Conservation (phyloP, 2,113 vertebrate genomes). For the Sitta europaea region DNA sequence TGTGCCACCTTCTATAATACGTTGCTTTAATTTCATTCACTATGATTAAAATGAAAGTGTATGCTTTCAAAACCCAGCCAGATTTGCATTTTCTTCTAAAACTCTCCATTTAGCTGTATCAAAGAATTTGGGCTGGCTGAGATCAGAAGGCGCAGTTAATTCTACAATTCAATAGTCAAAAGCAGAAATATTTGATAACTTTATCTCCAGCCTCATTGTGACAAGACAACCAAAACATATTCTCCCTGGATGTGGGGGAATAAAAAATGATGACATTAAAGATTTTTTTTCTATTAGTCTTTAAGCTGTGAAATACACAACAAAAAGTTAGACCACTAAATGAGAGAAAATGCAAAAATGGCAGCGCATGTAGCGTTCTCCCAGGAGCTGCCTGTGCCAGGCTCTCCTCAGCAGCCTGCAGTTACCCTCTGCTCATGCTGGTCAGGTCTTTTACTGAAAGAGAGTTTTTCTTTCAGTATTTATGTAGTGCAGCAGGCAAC, state of each 20-base stretch:
- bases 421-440: slow-evolving; percentile 46
- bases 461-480: slow-evolving; percentile 60
- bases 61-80: not conserved
- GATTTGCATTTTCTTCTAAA: not conserved
- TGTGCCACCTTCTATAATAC: not conserved
- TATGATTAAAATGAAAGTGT: not conserved
- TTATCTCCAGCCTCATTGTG: not conserved
- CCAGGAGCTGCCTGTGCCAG: not conserved
- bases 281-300: not conserved
- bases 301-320: not conserved
- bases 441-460: slow-evolving; percentile 48
- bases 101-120: not conserved
- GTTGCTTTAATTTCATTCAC: not conserved
- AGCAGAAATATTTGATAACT: not conserved
- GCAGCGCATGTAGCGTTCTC: not conserved
- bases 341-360: slow-evolving; percentile 28
- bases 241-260: not conserved
- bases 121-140: not conserved
- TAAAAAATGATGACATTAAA: not conserved
- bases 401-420: slow-evolving; percentile 21
- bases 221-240: not conserved
- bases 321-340: not conserved
- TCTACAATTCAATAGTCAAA: not conserved
- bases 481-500: slow-evolving; percentile 58
- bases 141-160: not conserved